Evolutionary conservation across 2,888 invertebrate species (phyloP), one percentile per base, ranked within the genome.

Genomic region (Zeuzera pyrina): DNA sequence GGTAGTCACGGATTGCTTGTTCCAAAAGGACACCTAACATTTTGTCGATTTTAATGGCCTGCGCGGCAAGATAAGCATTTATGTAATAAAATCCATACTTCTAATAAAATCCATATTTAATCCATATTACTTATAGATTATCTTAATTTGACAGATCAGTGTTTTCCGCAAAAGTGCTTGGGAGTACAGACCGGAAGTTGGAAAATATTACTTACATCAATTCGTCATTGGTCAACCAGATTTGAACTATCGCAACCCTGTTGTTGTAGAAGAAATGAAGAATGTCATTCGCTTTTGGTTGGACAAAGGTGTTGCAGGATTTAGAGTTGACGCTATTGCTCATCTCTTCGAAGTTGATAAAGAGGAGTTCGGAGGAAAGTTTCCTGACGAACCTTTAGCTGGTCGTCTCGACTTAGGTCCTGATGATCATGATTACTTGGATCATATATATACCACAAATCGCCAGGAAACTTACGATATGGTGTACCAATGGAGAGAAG

Each of bases 261-360:
- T 70, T 0, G 86, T 94, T 0, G 81, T 88, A 0, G 69, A 85
- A 28, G 87, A 88, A 60, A 83, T 88, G 79, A 79, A 86, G 85
- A 86, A 88, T n/a, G 85, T 91, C 1, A 49, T 96, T 12, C 77
- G 79, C 14, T 94, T 90, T 56, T 97, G 97, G 96, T 59, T 97
- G 29, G 87, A 89, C 13, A 88, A 89, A 55, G 95, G 95, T 0
- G 89, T 96, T 0, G 91, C 93, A 54, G 97, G 97, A 1, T 94
- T 97, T 54, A 88, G 95, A 46, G 85, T 97, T 22, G 93, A 93
- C 53, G 92, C 93, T 1, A 86, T 93, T 6, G 68, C 83, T 41
- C 88, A 88, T 67, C 57, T 91, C 22, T 89, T 86, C 40, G 91
- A 91, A 67, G 81, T 77, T 1, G 69, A 83, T 27, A 84, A 83